Evolutionary conservation across 2,888 invertebrate genomes (phyloP).

Genomic region (Dicycla oo): DNA sequence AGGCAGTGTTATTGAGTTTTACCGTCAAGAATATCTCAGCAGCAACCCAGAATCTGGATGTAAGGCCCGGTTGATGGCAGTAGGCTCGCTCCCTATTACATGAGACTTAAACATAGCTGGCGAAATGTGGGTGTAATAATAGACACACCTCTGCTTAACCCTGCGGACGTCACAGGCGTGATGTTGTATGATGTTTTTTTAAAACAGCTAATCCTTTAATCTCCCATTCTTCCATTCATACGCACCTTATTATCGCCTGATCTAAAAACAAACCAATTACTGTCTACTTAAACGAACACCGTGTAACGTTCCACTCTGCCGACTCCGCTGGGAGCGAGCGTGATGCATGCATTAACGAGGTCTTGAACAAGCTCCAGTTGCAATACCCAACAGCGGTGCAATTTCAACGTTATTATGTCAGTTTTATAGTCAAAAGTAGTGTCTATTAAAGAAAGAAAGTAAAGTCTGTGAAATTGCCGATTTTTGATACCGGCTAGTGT

Average conservation of each 20-base stretch:
- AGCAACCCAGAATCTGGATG: neutral
- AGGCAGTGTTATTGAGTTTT: neutral
- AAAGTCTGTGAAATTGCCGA: no score
- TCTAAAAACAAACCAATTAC: constrained; percentile 42
- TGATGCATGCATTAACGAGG: constrained; percentile 41
- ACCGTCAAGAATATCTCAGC: no score
- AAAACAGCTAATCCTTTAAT: neutral
- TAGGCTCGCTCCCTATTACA: neutral
- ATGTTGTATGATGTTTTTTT: neutral
- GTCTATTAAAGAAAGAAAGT: no score
- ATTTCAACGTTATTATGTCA: constrained; percentile 1
- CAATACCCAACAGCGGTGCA: constrained; percentile 26
- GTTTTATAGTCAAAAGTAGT: neutral
- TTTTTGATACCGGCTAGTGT: no score
- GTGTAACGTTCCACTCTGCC: constrained; percentile 39
- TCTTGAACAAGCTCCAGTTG: neutral
- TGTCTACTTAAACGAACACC: neutral
- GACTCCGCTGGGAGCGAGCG: constrained; percentile 28
- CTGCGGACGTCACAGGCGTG: no score
- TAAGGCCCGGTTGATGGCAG: neutral
- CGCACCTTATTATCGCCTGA: constrained; percentile 16
- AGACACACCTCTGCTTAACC: neutral
- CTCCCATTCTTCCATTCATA: constrained; percentile 8
- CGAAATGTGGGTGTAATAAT: neutral
- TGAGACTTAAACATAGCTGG: no score